These are phyloP conservation scores for Lophius piscatorius DNA, from an alignment of 2,113 vertebrate genomes.

Conservation along the genomic window DNA sequence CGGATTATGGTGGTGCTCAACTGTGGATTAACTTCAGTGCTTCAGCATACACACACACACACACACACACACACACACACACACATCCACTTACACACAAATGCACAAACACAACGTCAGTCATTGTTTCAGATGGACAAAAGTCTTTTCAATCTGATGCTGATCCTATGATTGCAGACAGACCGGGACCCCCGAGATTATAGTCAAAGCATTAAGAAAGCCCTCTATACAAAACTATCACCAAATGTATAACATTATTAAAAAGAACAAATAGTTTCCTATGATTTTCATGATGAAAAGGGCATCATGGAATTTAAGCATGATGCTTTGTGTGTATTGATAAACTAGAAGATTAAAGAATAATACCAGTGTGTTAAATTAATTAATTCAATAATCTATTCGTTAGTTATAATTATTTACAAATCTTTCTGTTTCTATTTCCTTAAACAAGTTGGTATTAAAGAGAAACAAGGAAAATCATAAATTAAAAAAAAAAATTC, in stretches of 20 bases:
- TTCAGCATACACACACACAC: conserved; percentile 22
- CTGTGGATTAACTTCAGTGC: conserved; percentile 59
- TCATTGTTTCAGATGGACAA: conserved; percentile 72
- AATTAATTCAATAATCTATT: neutral
- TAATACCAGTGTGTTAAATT: conserved; percentile 41
- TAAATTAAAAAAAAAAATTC: neutral
- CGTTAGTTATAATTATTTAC: no score
- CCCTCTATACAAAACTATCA: conserved; percentile 11
- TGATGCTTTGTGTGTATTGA: conserved; percentile 13
- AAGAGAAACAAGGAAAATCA: neutral
- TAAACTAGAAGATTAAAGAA: conserved; percentile 2
- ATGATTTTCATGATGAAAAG: conserved; percentile 3
- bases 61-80: conserved; percentile 26
- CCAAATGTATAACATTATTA: conserved; percentile 3
- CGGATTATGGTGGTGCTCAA: conserved; percentile 67
- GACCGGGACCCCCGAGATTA: conserved; percentile 17
- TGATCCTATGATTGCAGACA: conserved; percentile 56
- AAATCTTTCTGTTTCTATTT: no score
- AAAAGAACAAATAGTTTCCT: neutral
- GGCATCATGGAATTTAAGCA: conserved; percentile 6
- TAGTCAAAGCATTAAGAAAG: conserved; percentile 15
- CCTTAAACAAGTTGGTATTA: no score
- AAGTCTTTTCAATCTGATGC: conserved; percentile 59
- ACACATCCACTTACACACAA: conserved; percentile 19
- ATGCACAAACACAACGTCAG: conserved; percentile 46